Evolutionary conservation across 2,797 vertebrate genomes (phyloP).

Genomic region (Sebastes wilsoni): DNA sequence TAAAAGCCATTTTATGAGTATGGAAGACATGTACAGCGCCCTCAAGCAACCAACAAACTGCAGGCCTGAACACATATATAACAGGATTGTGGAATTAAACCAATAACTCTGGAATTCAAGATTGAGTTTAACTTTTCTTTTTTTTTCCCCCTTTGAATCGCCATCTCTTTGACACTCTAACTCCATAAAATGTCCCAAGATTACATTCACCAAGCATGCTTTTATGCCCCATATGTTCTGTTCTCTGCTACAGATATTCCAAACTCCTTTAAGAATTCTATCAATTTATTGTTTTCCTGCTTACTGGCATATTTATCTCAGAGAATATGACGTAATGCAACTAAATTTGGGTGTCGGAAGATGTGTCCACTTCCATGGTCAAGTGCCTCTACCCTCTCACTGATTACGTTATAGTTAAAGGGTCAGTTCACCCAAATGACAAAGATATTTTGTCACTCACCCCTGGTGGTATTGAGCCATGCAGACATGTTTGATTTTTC

Average conservation of each 20-base stretch:
- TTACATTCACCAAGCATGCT: not conserved
- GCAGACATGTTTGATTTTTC: not conserved
- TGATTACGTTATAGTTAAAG: not conserved
- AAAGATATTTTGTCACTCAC: too few relatives aligned
- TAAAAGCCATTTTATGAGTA: not conserved
- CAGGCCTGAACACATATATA: conserved; percentile 16
- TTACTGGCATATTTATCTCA: not conserved
- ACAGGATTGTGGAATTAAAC: not conserved
- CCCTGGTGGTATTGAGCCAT: too few relatives aligned
- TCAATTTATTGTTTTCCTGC: not conserved
- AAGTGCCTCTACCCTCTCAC: not conserved
- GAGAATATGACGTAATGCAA: not conserved
- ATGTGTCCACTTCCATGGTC: not conserved
- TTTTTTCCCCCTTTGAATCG: too few relatives aligned
- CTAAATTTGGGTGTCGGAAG: not conserved
- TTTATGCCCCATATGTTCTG: not conserved
- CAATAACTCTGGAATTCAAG: not conserved
- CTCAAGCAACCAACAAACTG: conserved; percentile 4
- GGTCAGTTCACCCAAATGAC: too few relatives aligned
- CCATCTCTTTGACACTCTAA: too few relatives aligned
- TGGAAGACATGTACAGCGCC: not conserved
- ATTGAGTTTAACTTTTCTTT: not conserved
- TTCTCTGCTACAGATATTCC: not conserved
- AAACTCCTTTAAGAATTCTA: not conserved
- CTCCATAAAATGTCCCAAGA: too few relatives aligned